These are phyloP conservation scores for Nothobranchius kuhntae DNA, from an alignment of 2,113 vertebrate genomes.

Conservation along the genomic window DNA sequence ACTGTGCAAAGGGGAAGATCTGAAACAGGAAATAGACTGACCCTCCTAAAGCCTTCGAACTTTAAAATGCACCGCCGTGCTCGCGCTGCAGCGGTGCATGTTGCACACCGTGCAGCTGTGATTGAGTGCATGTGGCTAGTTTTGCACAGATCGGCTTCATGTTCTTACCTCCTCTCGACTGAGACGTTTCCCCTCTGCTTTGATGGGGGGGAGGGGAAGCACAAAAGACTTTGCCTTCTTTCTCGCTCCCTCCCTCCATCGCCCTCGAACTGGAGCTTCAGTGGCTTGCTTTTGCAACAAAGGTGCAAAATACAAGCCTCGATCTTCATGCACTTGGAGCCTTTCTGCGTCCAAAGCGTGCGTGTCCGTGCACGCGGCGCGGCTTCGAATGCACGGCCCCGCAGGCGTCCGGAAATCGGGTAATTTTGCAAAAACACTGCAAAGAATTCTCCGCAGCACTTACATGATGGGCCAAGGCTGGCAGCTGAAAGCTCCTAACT, in stretches of 20 bases:
- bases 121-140: conserved; percentile 77
- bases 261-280: conserved; percentile 75
- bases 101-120: conserved; percentile 77
- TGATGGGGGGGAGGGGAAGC: conserved; percentile 91
- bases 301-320: conserved; percentile 88
- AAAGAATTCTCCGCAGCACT: conserved; percentile 86
- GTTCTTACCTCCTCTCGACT: conserved; percentile 90
- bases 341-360: conserved; percentile 80
- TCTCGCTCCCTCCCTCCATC: conserved; percentile 85
- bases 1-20: conserved; percentile 85
- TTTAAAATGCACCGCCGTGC: conserved; percentile 84
- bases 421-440: conserved; percentile 81
- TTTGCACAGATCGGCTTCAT: conserved; percentile 77
- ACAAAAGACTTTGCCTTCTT: conserved; percentile 95
- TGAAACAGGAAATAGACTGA: conserved; percentile 93
- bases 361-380: conserved; percentile 77
- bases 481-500: conserved; percentile 92
- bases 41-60: conserved; percentile 82
- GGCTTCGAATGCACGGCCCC: conserved; percentile 80
- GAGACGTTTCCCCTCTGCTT: conserved; percentile 94
- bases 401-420: conserved; percentile 74
- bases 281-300: conserved; percentile 88
- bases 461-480: conserved; percentile 94
- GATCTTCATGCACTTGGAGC: conserved; percentile 89
- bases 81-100: conserved; percentile 83